Evolutionary conservation across 2,888 invertebrate genomes (phyloP).

Genomic region (Heliconius ismenius): DNA sequence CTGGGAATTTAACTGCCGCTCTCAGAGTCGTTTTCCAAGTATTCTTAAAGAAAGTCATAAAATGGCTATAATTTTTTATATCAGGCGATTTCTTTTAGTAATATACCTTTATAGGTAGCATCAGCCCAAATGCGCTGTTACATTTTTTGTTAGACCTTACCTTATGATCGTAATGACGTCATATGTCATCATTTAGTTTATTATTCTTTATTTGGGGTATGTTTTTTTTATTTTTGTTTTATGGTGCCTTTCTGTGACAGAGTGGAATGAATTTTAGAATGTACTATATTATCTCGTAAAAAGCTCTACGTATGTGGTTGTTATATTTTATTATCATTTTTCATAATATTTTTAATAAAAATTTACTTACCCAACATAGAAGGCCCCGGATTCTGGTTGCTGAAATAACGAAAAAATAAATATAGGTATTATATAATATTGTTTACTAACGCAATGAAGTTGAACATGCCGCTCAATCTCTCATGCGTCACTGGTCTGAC

Average conservation of each 20-base stretch:
- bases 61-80: conserved; percentile 26
- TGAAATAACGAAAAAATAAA: background rate
- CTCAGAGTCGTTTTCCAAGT: conserved; percentile 20
- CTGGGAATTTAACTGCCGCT: conserved; percentile 24
- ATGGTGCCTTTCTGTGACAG: background rate
- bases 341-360: background rate
- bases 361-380: background rate
- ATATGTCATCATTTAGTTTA: conserved; percentile 27
- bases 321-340: background rate
- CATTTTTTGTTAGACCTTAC: conserved; percentile 15
- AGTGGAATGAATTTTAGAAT: conserved; percentile 11
- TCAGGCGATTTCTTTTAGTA: conserved; percentile 28
- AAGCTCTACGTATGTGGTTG: background rate
- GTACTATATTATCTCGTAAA: background rate
- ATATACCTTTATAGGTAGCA: conserved; percentile 27
- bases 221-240: conserved; percentile 8
- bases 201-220: background rate
- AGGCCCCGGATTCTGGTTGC: background rate
- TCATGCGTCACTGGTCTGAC: background rate
- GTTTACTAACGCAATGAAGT: background rate
- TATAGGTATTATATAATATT: background rate
- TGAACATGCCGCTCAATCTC: background rate
- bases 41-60: conserved; percentile 20
- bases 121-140: conserved; percentile 12
- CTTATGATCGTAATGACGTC: conserved; percentile 21